A percentile compares a stretch with the other conserved stretches of the same genome.
Conservation (phyloP, 1,140 invertebrate species). For the Bombus fervidus region DNA sequence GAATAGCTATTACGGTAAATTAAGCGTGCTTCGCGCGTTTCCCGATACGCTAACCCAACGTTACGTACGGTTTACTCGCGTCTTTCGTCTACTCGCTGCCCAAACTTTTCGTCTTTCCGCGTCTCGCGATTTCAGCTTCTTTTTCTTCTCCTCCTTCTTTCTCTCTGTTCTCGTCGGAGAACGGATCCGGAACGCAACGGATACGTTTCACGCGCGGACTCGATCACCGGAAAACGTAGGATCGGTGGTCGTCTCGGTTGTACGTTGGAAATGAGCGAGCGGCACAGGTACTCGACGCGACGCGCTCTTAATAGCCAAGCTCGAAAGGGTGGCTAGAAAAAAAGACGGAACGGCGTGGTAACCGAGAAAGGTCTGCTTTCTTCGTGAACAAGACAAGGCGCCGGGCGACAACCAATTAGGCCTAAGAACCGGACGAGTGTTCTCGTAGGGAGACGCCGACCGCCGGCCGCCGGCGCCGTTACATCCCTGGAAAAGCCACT, state of each 20-base stretch:
- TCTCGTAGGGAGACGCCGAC: constrained; percentile 71
- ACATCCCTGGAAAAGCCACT: constrained; percentile 20
- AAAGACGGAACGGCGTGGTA: constrained; percentile 43
- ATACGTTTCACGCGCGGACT: no score
- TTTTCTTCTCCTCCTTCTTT: accelerated
- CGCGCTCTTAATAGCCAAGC: background rate
- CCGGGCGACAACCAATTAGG: constrained; percentile 82
- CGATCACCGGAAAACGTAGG: no score
- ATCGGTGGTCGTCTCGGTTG: no score
- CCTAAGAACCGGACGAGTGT: constrained; percentile 78
- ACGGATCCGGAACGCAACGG: no score
- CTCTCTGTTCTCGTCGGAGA: no score
- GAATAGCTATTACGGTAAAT: constrained; percentile 43
- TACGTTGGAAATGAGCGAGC: no score
- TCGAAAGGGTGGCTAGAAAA: constrained; percentile 25
- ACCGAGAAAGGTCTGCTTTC: constrained; percentile 65
- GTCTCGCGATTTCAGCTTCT: no score
- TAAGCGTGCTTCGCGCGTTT: background rate
- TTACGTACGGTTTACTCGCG: background rate
- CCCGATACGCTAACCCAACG: background rate
- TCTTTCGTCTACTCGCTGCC: accelerated
- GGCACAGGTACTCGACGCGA: background rate
- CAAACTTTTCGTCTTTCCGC: accelerated
- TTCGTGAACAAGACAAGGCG: constrained; percentile 74
- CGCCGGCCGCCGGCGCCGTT: background rate